Base-by-base conservation (phyloP, 2,797 vertebrate genomes). In the Lepidocolaptes lacrymiger region DNA sequence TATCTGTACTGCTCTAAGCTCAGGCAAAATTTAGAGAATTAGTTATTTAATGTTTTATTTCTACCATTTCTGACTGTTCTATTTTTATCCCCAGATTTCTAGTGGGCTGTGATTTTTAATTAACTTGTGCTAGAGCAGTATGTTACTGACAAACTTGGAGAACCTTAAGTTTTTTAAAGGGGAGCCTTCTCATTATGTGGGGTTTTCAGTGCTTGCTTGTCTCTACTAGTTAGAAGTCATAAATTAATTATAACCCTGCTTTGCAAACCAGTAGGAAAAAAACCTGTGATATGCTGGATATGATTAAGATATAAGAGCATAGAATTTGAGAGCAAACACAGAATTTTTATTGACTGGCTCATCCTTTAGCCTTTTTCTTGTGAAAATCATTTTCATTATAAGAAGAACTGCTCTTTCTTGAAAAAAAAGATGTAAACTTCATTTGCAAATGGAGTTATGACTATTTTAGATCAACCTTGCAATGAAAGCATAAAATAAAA, bases 181-280 rank as follows among this genome's bases (percentile, higher is more conserved):
- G 55, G 34, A 93, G 14, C 6, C 66, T 75, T 73, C 63, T 88
- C 76, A 49, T 94, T 55, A 59, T 78, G 51, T 73, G 32, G 19
- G 52, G 19, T 79, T 92, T 93, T 89, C 44, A 77, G 14, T 55
- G 59, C 32, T 62, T 77, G 18, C 51, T 78, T 88, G 85, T 96
- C 92, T 93, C 52, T 71, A 52, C 66, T 93, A 93, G 96, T 93
- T 94, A 95, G 87, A 92, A 94, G 27, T 59, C 30, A 89, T 95
- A 95, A 96, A 97, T 93, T 94, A 94, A 93, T 93, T 91, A 91
- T 88, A 86, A 95, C 9, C 12, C n/a, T 92, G 8, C 28, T 82
- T 96, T 92, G 73, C 36, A 91, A 95, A 78, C 22, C 79, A 92
- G 66, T 91, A 69, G 92, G 48, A 92, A 52, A 82, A 95, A 69